Evolutionary conservation across 2,888 invertebrate species (phyloP).

Genomic region (Eugnorisma glareosa): DNA sequence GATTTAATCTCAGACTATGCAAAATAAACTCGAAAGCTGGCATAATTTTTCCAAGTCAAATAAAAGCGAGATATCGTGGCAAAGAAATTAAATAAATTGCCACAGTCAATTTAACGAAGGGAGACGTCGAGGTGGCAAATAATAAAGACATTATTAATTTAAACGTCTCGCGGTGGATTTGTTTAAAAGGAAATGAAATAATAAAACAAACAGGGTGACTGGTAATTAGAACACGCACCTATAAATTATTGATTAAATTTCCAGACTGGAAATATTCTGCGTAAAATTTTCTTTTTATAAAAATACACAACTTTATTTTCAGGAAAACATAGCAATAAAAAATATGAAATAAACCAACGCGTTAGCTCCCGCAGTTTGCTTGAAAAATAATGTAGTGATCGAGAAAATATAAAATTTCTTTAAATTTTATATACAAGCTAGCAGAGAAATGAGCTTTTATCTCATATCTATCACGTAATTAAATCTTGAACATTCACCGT

Average conservation of each 20-base stretch:
- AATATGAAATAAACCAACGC: neutral
- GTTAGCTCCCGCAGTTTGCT: neutral
- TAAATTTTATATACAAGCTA: no score
- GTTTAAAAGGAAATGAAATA: conserved; percentile 20
- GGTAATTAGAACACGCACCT: conserved; percentile 28
- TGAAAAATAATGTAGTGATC: neutral
- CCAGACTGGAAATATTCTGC: neutral
- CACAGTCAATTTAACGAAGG: neutral
- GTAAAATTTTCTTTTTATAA: neutral
- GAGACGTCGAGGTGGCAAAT: neutral
- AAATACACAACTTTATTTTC: conserved; percentile 7
- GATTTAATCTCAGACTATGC: neutral
- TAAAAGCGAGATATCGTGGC: neutral
- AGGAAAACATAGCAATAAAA: neutral
- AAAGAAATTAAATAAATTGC: neutral
- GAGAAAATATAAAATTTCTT: neutral
- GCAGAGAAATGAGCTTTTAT: no score
- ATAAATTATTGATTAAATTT: conserved; percentile 5
- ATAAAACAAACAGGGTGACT: conserved; percentile 3
- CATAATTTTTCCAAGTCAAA: neutral
- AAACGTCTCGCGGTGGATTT: neutral
- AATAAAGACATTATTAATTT: neutral
- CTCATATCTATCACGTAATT: no score
- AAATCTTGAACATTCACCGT: no score
- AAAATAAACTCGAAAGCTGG: neutral